Evolutionary conservation across 2,888 invertebrate species (phyloP).

Genomic region (Mesodorylaimus sp.): DNA sequence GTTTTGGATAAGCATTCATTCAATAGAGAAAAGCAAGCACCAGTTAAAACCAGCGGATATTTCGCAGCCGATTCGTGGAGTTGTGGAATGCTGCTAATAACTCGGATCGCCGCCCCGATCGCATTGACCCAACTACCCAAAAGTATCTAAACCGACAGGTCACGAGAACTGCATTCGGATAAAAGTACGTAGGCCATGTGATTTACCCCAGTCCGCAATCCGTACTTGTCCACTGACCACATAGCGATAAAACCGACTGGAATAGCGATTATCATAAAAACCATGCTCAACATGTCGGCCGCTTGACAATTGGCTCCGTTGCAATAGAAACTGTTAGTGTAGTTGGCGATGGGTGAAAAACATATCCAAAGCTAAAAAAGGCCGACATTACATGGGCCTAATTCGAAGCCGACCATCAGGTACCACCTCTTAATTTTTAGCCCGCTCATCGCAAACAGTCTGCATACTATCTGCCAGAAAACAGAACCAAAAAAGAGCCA

Average conservation of each 20-base stretch:
- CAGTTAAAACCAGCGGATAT: constrained; percentile 22
- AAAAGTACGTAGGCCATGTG: neutral
- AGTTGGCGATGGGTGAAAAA: constrained; percentile 36
- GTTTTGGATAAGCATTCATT: neutral
- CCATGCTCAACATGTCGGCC: constrained; percentile 34
- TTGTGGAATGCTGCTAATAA: constrained; percentile 30
- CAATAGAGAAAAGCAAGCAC: neutral
- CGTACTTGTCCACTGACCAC: constrained; percentile 35
- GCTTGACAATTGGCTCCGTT: constrained; percentile 20
- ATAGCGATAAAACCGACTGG: constrained; percentile 35
- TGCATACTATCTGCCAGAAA: no score
- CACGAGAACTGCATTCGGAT: constrained; percentile 12
- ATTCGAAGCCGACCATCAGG: neutral
- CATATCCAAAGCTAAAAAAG: constrained; percentile 37
- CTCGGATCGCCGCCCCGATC: constrained; percentile 31
- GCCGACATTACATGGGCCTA: constrained; percentile 3
- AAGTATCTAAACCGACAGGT: no score
- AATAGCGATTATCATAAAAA: constrained; percentile 34
- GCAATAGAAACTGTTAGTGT: constrained; percentile 32
- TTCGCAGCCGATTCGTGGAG: no score
- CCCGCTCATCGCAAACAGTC: no score
- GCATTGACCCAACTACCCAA: constrained; percentile 33
- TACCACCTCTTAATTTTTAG: no score
- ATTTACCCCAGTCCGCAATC: constrained; percentile 34
- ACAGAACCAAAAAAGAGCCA: no score